Base-by-base conservation (phyloP, 2,888 invertebrate species). In the Perizoma flavofasciatum region DNA sequence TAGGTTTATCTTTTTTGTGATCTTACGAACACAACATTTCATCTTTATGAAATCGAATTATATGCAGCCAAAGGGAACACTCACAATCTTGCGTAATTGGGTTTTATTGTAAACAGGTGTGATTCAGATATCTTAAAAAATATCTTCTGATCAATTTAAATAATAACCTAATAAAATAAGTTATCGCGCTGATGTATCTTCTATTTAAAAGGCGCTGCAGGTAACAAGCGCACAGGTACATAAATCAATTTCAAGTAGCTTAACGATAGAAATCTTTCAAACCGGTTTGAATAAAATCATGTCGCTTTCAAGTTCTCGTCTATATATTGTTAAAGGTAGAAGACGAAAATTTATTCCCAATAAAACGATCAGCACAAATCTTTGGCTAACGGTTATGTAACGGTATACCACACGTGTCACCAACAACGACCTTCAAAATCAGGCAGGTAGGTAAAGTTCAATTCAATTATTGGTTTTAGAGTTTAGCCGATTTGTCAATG, bases 401-500 rank as follows among this genome's bases (percentile, higher is more conserved):
- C n/a, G n/a, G n/a, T n/a, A n/a, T n/a, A 49, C 22, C 48, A 45
- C 44, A 59, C 47, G 33, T 66, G 61, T 53, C 54, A 55, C 55
- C 55, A 61, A 50, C 47, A 63, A 61, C 52, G 53, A 59, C 69
- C 69, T 68, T 67, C 64, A 66, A 63, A 63, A 65, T 59, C 60
- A 47, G 63, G 49, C 56, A 40, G 43, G 6, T 52, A 54, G 49
- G 66, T 66, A 66, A 69, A 68, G 65, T 57, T 64, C 56, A 62
- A 55, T 58, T 61, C 59, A 60, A 56, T 66, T 63, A 61, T 63
- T 65, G 52, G 59, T 49, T 61, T 59, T 56, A 66, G 55, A 48
- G 46, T 46, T 61, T 54, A 55, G 50, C 58, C 46, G 63, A 63
- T 68, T 69, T 66, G 67, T 69, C 65, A 69, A 67, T 65, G 61